Conservation (phyloP, 1,140 invertebrate species). For the Eupeodes corollae region DNA sequence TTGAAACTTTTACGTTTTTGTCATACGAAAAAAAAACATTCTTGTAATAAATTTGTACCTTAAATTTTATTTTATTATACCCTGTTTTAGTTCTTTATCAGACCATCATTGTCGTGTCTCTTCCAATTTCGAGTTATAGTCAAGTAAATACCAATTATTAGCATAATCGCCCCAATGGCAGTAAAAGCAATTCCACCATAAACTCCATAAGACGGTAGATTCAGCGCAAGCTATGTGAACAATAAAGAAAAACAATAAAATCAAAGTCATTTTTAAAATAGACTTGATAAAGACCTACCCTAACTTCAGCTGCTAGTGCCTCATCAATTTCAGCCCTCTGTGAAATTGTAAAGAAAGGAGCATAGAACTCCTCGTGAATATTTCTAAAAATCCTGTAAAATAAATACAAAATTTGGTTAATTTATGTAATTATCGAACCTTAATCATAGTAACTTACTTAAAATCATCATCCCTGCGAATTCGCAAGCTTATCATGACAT, state of each 20-base stretch:
- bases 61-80: not conserved
- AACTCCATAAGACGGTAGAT: constrained; percentile 36
- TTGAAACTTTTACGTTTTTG: too few relatives aligned
- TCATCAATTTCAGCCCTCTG: constrained; percentile 47
- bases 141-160: constrained; percentile 30
- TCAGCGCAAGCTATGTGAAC: constrained; percentile 25
- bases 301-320: constrained; percentile 41
- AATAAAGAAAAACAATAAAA: not conserved
- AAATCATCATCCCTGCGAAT: constrained; percentile 45
- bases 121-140: constrained; percentile 21
- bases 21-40: too few relatives aligned
- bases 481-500: constrained; percentile 59
- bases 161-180: constrained; percentile 37
- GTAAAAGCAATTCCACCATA: constrained; percentile 39
- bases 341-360: constrained; percentile 55
- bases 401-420: constrained; percentile 45
- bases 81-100: too few relatives aligned
- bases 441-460: constrained; percentile 41
- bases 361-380: constrained; percentile 37
- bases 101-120: constrained; percentile 13
- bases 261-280: not conserved
- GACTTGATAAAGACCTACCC: constrained; percentile 18
- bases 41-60: not conserved
- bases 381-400: constrained; percentile 41
- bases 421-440: constrained; percentile 12